A percentile compares a stretch with the other conserved stretches of the same genome.
Conservation (phyloP, 2,797 vertebrate genomes). For the Antennarius maculatus region DNA sequence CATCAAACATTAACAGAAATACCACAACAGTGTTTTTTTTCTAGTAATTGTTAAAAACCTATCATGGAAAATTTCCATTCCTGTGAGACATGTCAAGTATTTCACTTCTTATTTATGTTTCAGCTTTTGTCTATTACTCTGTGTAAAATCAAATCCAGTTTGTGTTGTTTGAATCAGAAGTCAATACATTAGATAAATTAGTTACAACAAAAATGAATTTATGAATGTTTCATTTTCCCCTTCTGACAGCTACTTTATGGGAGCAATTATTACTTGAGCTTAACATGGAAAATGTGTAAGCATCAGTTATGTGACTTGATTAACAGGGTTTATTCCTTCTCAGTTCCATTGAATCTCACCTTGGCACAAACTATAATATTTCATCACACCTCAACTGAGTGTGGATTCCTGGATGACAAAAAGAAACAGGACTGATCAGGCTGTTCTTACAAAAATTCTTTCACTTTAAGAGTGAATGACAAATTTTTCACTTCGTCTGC, state of each 20-base stretch:
- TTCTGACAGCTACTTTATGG: neutral
- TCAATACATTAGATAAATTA: too few species aligned
- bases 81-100: neutral
- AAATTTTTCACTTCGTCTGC: slow-evolving; percentile 48
- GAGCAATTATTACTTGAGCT: slow-evolving; percentile 14
- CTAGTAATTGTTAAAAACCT: neutral
- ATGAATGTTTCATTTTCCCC: too few species aligned
- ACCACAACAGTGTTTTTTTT: too few species aligned
- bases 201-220: too few species aligned
- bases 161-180: neutral
- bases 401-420: slow-evolving; percentile 28
- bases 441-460: slow-evolving; percentile 33
- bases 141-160: neutral
- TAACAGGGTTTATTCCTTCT: slow-evolving; percentile 45
- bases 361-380: slow-evolving; percentile 6
- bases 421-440: slow-evolving; percentile 29
- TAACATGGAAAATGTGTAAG: slow-evolving; percentile 18
- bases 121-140: neutral
- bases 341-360: slow-evolving; percentile 37
- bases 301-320: slow-evolving; percentile 39
- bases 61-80: neutral
- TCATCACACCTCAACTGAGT: slow-evolving; percentile 17
- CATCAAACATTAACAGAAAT: too few species aligned
- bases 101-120: neutral
- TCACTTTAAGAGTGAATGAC: slow-evolving; percentile 26